Conservation (phyloP, 2,797 vertebrate genomes). For the Tamandua tetradactyla region DNA sequence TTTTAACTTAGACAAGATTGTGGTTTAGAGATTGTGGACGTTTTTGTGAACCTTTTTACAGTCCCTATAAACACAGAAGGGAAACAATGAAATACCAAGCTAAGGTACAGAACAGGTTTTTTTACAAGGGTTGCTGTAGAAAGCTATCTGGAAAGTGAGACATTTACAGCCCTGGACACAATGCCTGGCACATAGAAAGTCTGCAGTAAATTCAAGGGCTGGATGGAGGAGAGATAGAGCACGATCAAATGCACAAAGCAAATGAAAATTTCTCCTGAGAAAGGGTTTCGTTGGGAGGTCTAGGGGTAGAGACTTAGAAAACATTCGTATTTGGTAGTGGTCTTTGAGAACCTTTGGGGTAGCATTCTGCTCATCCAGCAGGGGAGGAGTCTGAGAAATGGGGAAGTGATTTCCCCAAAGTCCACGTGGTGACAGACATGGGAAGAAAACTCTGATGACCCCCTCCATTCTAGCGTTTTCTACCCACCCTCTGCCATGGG, state of each 20-base stretch:
- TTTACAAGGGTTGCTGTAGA: neutral
- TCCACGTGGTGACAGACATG: neutral
- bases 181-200: neutral
- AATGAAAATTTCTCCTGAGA: constrained; percentile 27
- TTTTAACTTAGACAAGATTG: constrained; percentile 59
- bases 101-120: neutral
- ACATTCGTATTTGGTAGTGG: neutral
- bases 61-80: constrained; percentile 41
- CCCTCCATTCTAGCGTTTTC: neutral
- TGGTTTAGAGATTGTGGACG: constrained; percentile 57
- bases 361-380: neutral
- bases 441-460: neutral
- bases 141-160: neutral
- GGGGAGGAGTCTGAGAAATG: neutral
- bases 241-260: neutral
- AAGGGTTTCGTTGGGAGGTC: constrained; percentile 4
- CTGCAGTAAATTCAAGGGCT: neutral
- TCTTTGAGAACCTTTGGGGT: neutral
- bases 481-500: too few species aligned
- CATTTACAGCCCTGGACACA: too few species aligned
- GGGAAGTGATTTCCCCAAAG: neutral
- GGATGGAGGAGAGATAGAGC: neutral
- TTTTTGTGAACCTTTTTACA: constrained; percentile 58
- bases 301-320: neutral
- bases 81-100: constrained; percentile 51